Percentiles rank a stretch among this genome's conserved stretches.
Evolutionary conservation across 2,797 vertebrate species (phyloP).

Genomic region (Gouania willdenowi): DNA sequence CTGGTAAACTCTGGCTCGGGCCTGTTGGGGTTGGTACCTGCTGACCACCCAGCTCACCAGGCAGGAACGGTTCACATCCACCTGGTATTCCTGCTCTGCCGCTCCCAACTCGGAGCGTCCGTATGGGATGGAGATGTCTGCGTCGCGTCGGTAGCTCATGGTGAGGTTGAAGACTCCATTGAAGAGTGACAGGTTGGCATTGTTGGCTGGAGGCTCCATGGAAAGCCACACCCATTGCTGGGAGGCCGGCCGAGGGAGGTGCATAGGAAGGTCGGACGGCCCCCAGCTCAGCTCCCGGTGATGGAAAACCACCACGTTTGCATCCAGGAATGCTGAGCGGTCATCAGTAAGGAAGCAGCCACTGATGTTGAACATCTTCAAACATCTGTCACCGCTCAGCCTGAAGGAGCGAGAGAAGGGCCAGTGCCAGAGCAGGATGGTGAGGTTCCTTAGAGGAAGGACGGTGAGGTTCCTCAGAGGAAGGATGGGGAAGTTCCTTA

Average conservation of each 20-base stretch:
- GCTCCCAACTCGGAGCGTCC: slow-evolving; percentile 76
- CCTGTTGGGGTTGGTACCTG: slow-evolving; percentile 75
- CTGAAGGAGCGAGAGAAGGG: slow-evolving; percentile 64
- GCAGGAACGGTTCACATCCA: slow-evolving; percentile 17
- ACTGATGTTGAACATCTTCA: slow-evolving; percentile 54
- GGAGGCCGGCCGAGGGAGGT: slow-evolving; percentile 41
- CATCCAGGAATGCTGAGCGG: slow-evolving; percentile 48
- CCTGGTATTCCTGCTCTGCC: background rate
- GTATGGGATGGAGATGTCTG: slow-evolving; percentile 85
- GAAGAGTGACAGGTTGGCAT: slow-evolving; percentile 49
- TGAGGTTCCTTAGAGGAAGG: slow-evolving; percentile 13
- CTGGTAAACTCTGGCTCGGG: slow-evolving; percentile 72
- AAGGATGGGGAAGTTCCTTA: too few species aligned
- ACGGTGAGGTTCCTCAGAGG: background rate
- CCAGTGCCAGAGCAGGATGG: slow-evolving; percentile 88
- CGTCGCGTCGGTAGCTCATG: slow-evolving; percentile 83
- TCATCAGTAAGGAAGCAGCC: slow-evolving; percentile 75
- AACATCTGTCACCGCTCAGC: slow-evolving; percentile 68
- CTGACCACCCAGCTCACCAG: slow-evolving; percentile 89
- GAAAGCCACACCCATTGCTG: slow-evolving; percentile 93
- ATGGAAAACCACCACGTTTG: slow-evolving; percentile 86
- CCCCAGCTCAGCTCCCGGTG: slow-evolving; percentile 65
- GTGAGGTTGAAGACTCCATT: slow-evolving; percentile 86
- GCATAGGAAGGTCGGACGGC: slow-evolving; percentile 58
- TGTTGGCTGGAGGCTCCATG: slow-evolving; percentile 80